phyloP scores from a whole-genome alignment of 2,888 invertebrate genomes.

The Tachystola acroxantha region DNA sequence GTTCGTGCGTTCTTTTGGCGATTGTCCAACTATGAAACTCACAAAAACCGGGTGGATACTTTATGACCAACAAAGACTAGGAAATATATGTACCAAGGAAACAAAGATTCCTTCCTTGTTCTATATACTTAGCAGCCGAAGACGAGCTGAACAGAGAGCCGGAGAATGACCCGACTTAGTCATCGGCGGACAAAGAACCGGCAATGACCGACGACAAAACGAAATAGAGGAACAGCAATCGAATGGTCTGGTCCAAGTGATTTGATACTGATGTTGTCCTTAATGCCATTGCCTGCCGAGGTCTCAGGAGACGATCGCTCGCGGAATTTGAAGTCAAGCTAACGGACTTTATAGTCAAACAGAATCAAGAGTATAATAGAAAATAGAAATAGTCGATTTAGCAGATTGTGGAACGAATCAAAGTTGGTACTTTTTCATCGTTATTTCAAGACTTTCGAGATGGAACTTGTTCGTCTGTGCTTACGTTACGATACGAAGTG shows the following conservation, averaged over 20 bases:
- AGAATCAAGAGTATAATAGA: too few relatives aligned
- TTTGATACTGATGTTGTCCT: neutral
- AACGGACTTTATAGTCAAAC: too few relatives aligned
- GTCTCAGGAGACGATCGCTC: too few relatives aligned
- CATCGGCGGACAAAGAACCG: slow-evolving; percentile 48
- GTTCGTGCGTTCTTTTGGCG: slow-evolving; percentile 36
- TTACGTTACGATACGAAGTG: too few relatives aligned
- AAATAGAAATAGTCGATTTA: too few relatives aligned
- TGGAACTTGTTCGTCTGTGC: too few relatives aligned
- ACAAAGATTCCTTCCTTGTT: slow-evolving; percentile 43
- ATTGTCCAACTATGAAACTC: slow-evolving; percentile 32
- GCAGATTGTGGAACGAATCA: too few relatives aligned
- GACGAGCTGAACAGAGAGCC: slow-evolving; percentile 15
- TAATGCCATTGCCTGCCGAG: neutral
- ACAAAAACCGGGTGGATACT: slow-evolving; percentile 30
- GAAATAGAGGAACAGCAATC: slow-evolving; percentile 41
- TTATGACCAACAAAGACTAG: slow-evolving; percentile 32
- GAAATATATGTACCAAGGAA: slow-evolving; percentile 9
- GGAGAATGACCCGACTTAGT: slow-evolving; percentile 30
- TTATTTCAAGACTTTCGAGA: too few relatives aligned
- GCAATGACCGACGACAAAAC: slow-evolving; percentile 43
- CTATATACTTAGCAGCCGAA: slow-evolving; percentile 29
- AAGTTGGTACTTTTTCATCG: too few relatives aligned
- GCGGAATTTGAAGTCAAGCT: too few relatives aligned
- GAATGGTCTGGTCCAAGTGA: slow-evolving; percentile 25